Base-by-base conservation (phyloP, 2,888 invertebrate genomes). In the Sipha maydis region DNA sequence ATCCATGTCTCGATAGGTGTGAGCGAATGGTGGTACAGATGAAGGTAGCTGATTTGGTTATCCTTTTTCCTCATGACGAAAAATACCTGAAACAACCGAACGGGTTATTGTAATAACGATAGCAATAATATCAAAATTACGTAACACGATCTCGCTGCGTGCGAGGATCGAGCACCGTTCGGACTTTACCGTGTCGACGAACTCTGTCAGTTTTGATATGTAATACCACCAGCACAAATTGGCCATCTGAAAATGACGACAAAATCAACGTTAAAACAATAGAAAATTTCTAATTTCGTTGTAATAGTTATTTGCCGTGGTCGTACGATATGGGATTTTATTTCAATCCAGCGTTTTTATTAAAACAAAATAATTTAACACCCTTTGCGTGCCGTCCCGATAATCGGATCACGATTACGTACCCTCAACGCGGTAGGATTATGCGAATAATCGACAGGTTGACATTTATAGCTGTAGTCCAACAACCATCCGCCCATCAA, bases 401-500 rank as follows among this genome's bases (percentile, higher is more conserved):
- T 14, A 48, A 61, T 61, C 61, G 17, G 7, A 1, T 38, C 7
- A 14, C 25, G 56, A 28, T 34, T 71, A 93, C 95, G 94, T 93
- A 97, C 97, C 93, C 97, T 94, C 91, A 96, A 93, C n/a, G 97
- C 97, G 92, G 95, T 94, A 1, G 94, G 95, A 91, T 95, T 95
- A 91, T 95, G 94, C 54, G 97, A 97, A 93, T 98, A 98, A 93
- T 98, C 98, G 48, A 98, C 98, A 0, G 98, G 97, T 92, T 98
- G 97, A 91, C 98, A 98, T 90, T 96, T 94, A 90, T 96, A 95
- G 92, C 96, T 98, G 93, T 98, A 98, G 91, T 97, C 97, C 90
- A 94, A 94, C 92, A 97, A 94, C 98, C 98, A 98, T 85, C 98
- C 98, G 54, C 97, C 95, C 95, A 96, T 95, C 91, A 97, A 92